phyloP scores from a whole-genome alignment of 2,888 invertebrate genomes.

The Drosophila neutralis region DNA sequence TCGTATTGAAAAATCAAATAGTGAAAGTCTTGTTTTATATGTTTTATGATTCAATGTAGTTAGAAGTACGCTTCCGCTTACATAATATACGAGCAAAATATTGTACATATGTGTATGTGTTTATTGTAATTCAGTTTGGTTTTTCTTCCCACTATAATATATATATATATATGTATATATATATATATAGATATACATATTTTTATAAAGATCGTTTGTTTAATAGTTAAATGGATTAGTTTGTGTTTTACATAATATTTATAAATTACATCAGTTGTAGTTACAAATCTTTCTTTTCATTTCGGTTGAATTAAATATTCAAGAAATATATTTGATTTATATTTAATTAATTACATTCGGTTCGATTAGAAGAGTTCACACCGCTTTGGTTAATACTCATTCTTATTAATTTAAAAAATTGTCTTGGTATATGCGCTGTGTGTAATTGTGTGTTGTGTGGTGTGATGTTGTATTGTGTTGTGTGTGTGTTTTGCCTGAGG shows the following conservation, averaged over 20 bases:
- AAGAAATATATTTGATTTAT: constrained; percentile 66
- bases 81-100: constrained; percentile 70
- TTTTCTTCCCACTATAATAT: constrained; percentile 32
- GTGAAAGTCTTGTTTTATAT: constrained; percentile 35
- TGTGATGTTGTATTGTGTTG: constrained; percentile 1
- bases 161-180: constrained; percentile 20
- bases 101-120: constrained; percentile 58
- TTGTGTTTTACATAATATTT: constrained; percentile 34
- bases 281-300: constrained; percentile 36
- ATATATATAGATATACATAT: constrained; percentile 29
- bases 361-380: constrained; percentile 54
- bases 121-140: constrained; percentile 27
- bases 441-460: constrained; percentile 15
- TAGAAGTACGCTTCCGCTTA: constrained; percentile 27
- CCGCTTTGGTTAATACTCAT: constrained; percentile 30
- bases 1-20: constrained; percentile 26
- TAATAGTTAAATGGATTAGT: constrained; percentile 57
- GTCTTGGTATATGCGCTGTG: constrained; percentile 16
- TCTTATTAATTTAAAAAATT: constrained; percentile 22
- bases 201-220: constrained; percentile 42
- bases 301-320: constrained; percentile 53
- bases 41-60: constrained; percentile 16
- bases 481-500: constrained; percentile 10
- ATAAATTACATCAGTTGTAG: constrained; percentile 58
- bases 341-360: constrained; percentile 74